These are phyloP conservation scores for Pogonomyrmex californicus DNA, from an alignment of 1,140 invertebrate species.

Conservation along the genomic window DNA sequence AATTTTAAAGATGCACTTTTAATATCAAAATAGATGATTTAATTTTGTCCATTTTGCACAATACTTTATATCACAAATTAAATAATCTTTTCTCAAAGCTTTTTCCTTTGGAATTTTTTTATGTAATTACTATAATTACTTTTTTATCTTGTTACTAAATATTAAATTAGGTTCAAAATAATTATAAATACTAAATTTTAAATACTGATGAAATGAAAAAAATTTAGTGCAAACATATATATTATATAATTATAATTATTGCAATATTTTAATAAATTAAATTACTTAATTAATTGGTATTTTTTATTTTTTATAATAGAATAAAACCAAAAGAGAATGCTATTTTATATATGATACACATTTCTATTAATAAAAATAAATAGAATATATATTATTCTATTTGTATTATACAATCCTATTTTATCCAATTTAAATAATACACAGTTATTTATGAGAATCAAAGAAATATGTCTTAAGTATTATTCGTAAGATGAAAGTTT, in stretches of 20 bases:
- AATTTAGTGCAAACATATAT: not conserved
- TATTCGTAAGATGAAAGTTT: not conserved
- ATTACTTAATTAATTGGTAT: not conserved
- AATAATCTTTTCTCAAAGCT: not conserved
- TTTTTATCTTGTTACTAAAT: not conserved
- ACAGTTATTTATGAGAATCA: not conserved
- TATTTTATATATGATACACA: not conserved
- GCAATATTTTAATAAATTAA: not conserved
- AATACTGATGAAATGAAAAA: not conserved
- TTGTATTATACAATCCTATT: not conserved
- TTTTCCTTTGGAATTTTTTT: not conserved
- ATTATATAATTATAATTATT: not conserved
- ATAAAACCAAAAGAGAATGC: too few species aligned
- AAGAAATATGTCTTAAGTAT: not conserved
- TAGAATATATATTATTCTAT: not conserved
- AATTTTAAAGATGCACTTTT: conserved; percentile 43
- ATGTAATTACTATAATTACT: too few species aligned
- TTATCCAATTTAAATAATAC: not conserved
- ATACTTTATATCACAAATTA: not conserved
- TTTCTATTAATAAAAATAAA: conserved; percentile 5
- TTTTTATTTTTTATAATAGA: not conserved
- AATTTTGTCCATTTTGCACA: not conserved
- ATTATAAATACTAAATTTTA: not conserved
- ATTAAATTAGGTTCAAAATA: too few species aligned
- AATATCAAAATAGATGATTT: conserved; percentile 9